These are phyloP conservation scores for Galerucella nymphaeae DNA, from an alignment of 2,888 invertebrate genomes.

Conservation along the genomic window DNA sequence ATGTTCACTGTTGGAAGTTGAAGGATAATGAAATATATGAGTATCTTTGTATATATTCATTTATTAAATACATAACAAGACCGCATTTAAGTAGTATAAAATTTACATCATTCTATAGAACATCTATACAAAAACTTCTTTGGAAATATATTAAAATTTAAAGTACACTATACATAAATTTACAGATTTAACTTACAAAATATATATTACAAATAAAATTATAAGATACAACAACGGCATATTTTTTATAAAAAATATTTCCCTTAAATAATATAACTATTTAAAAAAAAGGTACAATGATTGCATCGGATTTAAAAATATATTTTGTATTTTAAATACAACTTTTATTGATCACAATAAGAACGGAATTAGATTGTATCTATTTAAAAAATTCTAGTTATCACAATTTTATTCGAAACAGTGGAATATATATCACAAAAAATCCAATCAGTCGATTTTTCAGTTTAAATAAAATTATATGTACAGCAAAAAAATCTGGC, in stretches of 20 bases:
- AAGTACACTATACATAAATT: constrained; percentile 61
- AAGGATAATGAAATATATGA: background rate
- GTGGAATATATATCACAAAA: constrained; percentile 26
- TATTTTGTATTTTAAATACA: constrained; percentile 60
- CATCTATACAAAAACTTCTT: constrained; percentile 61
- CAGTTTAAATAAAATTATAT: constrained; percentile 34
- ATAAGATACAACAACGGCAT: constrained; percentile 63
- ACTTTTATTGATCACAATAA: constrained; percentile 61
- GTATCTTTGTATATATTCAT: constrained; percentile 51
- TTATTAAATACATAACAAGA: constrained; percentile 65
- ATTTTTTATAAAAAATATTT: constrained; percentile 61
- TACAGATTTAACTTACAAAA: constrained; percentile 57
- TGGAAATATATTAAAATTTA: constrained; percentile 64
- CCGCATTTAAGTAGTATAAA: constrained; percentile 63
- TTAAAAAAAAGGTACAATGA: constrained; percentile 59
- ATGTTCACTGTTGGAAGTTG: background rate
- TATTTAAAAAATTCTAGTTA: constrained; percentile 43
- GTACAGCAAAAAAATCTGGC: background rate
- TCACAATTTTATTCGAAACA: constrained; percentile 34
- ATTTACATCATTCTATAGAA: constrained; percentile 59
- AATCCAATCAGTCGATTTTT: too few relatives aligned
- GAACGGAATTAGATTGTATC: constrained; percentile 61
- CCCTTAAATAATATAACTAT: constrained; percentile 54
- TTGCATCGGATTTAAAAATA: constrained; percentile 58
- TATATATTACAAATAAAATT: constrained; percentile 61